Evolutionary conservation across 2,888 invertebrate species (phyloP).

Genomic region (Chloroclysta siterata): DNA sequence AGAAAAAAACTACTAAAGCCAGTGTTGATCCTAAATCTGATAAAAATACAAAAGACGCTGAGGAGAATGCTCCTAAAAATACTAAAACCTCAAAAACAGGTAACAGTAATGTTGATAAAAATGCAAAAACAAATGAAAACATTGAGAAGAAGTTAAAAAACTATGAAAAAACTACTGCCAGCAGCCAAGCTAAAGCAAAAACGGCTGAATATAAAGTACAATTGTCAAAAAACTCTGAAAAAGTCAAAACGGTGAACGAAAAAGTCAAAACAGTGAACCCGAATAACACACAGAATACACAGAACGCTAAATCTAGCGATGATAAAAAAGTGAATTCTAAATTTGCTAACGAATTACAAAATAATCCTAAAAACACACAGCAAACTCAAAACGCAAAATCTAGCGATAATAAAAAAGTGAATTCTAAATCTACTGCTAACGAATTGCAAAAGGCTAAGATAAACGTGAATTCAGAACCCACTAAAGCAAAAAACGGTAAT

Average conservation of each 20-base stretch:
- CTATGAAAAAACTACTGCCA: background rate
- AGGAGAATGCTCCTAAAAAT: conserved; percentile 1
- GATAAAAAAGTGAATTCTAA: conserved; percentile 1
- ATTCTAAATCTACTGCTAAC: no score
- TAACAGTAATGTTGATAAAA: conserved; percentile 2
- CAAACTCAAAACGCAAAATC: background rate
- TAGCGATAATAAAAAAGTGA: no score
- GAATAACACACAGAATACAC: conserved; percentile 22
- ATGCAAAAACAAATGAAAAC: background rate
- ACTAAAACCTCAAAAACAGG: conserved; percentile 5
- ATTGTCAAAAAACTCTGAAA: conserved; percentile 26
- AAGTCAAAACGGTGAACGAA: conserved; percentile 11
- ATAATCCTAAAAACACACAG: background rate
- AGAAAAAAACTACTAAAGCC: background rate
- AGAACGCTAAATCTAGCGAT: conserved; percentile 21
- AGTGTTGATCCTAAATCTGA: background rate
- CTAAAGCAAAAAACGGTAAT: conserved; percentile 7
- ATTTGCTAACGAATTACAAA: background rate
- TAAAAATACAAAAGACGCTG: conserved; percentile 3
- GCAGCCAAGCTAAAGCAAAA: conserved; percentile 3
- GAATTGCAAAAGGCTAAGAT: no score
- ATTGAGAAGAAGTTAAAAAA: background rate
- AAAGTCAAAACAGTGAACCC: conserved; percentile 18
- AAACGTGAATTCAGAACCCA: no score
- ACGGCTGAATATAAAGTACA: background rate